Evolutionary conservation across 2,888 invertebrate species (phyloP).

Genomic region (Volucella inanis): DNA sequence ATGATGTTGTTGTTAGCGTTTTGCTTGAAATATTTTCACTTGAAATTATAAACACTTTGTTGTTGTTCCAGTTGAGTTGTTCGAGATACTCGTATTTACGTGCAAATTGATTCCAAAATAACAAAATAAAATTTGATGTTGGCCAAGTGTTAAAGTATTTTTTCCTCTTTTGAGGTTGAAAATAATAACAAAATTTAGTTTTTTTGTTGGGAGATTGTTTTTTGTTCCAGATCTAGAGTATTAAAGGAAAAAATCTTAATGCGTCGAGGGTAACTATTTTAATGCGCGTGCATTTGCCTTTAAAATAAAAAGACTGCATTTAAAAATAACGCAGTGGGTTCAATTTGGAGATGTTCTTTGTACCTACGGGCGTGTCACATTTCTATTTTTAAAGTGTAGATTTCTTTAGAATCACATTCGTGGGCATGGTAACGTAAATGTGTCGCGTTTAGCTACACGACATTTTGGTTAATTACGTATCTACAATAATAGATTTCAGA

Average conservation of each 20-base stretch:
- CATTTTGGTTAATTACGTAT: too few species aligned
- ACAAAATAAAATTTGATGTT: slow-evolving; percentile 5
- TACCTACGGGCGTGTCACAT: slow-evolving; percentile 1
- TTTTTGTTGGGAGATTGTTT: background rate
- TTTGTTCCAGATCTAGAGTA: background rate
- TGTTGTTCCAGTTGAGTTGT: background rate
- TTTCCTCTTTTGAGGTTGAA: background rate
- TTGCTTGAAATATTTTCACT: slow-evolving; percentile 1
- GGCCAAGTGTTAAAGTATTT: background rate
- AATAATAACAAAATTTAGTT: too few species aligned
- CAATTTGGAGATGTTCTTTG: background rate
- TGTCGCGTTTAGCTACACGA: too few species aligned
- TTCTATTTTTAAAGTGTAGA: background rate
- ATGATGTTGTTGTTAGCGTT: background rate
- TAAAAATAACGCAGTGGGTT: slow-evolving; percentile 39
- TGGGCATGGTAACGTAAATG: too few species aligned
- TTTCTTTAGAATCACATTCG: too few species aligned
- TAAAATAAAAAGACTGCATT: slow-evolving; percentile 1
- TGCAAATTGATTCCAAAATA: slow-evolving; percentile 17
- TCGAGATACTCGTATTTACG: background rate
- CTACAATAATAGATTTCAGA: too few species aligned
- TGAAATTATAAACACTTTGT: slow-evolving; percentile 35
- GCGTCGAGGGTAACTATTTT: background rate
- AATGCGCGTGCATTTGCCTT: slow-evolving; percentile 31
- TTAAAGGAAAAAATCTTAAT: background rate